Percentiles rank a stretch among this genome's conserved stretches.
Evolutionary conservation across 2,113 vertebrate genomes (phyloP).

Genomic region (Hemichromis elongatus): DNA sequence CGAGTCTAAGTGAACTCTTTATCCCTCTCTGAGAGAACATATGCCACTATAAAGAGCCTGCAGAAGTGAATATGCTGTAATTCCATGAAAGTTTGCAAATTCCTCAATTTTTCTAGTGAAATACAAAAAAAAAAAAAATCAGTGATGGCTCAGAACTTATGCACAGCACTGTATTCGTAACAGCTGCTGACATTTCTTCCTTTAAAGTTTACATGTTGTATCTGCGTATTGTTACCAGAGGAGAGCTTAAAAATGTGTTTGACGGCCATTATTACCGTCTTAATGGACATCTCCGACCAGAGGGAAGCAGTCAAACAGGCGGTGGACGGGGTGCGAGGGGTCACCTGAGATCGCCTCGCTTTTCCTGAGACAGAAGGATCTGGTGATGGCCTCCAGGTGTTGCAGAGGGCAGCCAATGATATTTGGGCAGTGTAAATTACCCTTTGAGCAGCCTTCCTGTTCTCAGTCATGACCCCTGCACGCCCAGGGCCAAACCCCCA

Average conservation of each 20-base stretch:
- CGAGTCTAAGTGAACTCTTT: too few species aligned
- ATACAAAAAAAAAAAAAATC: not conserved
- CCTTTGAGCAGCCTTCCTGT: not conserved
- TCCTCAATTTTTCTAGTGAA: not conserved
- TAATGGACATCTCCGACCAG: not conserved
- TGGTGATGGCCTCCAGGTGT: not conserved
- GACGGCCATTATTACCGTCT: not conserved
- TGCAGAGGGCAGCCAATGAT: not conserved
- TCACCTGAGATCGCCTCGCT: not conserved
- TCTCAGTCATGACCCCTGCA: not conserved
- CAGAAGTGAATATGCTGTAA: not conserved
- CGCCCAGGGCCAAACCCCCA: not conserved
- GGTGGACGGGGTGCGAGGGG: not conserved
- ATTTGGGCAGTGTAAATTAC: not conserved
- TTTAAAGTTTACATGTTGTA: not conserved
- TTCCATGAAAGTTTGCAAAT: not conserved
- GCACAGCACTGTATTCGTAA: not conserved
- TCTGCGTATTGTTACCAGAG: not conserved
- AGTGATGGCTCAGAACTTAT: not conserved
- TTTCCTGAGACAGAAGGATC: not conserved
- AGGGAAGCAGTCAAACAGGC: not conserved
- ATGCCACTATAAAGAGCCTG: too few species aligned
- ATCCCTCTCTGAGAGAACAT: not conserved
- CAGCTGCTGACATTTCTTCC: not conserved
- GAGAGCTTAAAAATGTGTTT: not conserved